Evolutionary conservation across 2,113 vertebrate genomes (phyloP).

Genomic region (Carassius carassius): DNA sequence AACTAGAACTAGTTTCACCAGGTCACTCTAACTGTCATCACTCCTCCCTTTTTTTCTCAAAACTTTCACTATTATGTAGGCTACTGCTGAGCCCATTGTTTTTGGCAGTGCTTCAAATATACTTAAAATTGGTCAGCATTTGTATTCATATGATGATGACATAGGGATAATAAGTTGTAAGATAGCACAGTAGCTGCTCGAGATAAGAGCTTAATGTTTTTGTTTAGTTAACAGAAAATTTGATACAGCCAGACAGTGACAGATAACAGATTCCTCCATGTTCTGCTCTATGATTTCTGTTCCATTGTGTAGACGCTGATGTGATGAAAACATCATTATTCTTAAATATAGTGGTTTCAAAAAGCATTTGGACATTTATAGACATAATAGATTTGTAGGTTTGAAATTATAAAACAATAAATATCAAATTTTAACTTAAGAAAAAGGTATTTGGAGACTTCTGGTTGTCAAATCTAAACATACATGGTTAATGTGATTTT

Average conservation of each 20-base stretch:
- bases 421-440: neutral
- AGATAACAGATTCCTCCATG: slow-evolving; percentile 66
- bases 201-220: neutral
- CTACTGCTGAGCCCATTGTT: neutral
- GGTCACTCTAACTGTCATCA: slow-evolving; percentile 16
- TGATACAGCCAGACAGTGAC: slow-evolving; percentile 52
- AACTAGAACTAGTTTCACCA: slow-evolving; percentile 26
- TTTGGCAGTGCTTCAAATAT: neutral
- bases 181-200: neutral
- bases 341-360: neutral
- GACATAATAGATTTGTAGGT: neutral
- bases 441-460: neutral
- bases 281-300: slow-evolving; percentile 50
- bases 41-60: neutral
- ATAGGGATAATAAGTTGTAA: slow-evolving; percentile 6
- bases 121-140: slow-evolving; percentile 15
- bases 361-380: neutral
- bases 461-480: neutral
- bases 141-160: slow-evolving; percentile 12
- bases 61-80: neutral
- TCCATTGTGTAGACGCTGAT: neutral
- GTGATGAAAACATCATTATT: neutral
- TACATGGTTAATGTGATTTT: neutral
- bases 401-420: neutral
- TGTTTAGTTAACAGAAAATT: neutral